Evolutionary conservation across 2,888 invertebrate genomes (phyloP).

Genomic region (Homarus gammarus): DNA sequence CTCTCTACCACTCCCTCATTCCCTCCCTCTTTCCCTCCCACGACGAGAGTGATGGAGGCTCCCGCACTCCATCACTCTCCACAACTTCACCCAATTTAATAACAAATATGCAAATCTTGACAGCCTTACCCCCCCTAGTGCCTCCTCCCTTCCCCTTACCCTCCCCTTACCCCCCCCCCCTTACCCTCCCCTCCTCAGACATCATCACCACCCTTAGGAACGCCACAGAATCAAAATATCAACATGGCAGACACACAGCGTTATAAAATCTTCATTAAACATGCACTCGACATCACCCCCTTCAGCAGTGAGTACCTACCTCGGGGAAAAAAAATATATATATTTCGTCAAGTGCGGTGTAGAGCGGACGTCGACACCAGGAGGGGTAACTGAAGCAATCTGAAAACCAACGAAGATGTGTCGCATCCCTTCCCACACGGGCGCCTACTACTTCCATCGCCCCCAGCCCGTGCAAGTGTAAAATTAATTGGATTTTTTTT

Average conservation of each 20-base stretch:
- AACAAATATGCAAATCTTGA: constrained; percentile 34
- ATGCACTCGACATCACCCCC: background rate
- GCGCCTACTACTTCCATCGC: constrained; percentile 29
- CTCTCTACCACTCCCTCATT: background rate
- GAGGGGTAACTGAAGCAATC: constrained; percentile 9
- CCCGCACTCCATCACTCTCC: constrained; percentile 4
- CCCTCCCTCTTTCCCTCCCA: background rate
- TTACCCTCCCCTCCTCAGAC: background rate
- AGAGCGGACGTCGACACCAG: background rate
- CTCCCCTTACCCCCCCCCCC: background rate
- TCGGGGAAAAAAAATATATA: no score
- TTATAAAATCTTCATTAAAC: constrained; percentile 15
- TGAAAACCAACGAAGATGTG: constrained; percentile 12
- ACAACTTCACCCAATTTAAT: constrained; percentile 29
- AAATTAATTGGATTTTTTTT: constrained; percentile 53
- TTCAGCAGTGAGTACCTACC: no score
- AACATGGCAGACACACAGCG: background rate
- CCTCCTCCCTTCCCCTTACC: background rate
- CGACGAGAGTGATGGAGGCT: background rate
- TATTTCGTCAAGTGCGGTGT: no score
- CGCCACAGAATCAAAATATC: background rate
- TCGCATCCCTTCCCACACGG: background rate
- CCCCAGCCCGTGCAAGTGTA: constrained; percentile 45
- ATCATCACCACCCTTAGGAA: background rate
- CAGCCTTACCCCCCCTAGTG: background rate